phyloP scores from a whole-genome alignment of 2,797 vertebrate species.

The Emydoidea blandingii region DNA sequence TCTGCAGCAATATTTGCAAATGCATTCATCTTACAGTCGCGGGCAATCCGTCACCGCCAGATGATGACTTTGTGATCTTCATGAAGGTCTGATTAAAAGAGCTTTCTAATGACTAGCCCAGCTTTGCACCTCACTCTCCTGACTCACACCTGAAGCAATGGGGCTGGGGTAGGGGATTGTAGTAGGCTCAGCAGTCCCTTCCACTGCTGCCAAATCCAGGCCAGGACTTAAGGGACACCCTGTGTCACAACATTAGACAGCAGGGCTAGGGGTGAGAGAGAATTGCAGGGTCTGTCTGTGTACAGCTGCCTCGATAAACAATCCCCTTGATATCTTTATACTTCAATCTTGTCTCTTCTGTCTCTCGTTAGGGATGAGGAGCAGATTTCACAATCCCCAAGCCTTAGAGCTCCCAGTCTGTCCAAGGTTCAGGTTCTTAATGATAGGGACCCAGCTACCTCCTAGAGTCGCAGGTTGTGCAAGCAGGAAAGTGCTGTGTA shows the following conservation, averaged over 20 bases:
- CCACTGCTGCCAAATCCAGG: not conserved
- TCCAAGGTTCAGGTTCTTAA: not conserved
- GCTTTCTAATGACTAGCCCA: constrained; percentile 68
- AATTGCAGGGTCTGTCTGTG: not conserved
- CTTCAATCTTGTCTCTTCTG: not conserved
- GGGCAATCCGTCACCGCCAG: constrained; percentile 71
- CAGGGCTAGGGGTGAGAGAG: not conserved
- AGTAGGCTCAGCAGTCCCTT: rapidly evolving
- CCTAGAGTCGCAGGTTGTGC: not conserved
- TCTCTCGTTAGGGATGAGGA: not conserved
- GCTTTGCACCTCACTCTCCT: constrained; percentile 38
- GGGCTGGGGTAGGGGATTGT: not conserved
- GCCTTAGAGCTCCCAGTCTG: not conserved
- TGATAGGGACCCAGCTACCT: not conserved
- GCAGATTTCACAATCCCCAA: not conserved
- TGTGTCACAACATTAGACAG: not conserved
- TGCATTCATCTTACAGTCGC: constrained; percentile 82
- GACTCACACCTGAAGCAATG: constrained; percentile 11
- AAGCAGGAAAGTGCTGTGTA: not conserved
- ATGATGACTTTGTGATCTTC: constrained; percentile 79
- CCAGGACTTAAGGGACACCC: not conserved
- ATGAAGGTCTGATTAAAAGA: constrained; percentile 77
- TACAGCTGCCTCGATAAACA: not conserved
- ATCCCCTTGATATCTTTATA: not conserved
- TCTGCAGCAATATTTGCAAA: constrained; percentile 85